A percentile compares a stretch with the other conserved stretches of the same genome.
Conservation (phyloP, 2,797 vertebrate species). For the Helostoma temminkii region DNA sequence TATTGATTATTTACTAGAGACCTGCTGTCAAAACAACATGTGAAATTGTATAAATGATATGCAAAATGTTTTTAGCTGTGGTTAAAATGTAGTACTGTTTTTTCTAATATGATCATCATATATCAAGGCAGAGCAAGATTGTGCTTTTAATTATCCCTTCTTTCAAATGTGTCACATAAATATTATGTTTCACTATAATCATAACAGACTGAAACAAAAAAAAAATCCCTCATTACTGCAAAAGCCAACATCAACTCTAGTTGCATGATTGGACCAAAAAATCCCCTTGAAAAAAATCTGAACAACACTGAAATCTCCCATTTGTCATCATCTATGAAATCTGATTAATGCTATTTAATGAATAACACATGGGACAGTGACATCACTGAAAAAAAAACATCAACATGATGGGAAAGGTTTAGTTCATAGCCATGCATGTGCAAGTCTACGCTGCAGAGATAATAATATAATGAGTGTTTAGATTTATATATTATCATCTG, state of each 20-base stretch:
- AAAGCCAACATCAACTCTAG: slow-evolving; percentile 47
- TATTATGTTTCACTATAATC: slow-evolving; percentile 41
- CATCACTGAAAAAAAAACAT: slow-evolving; percentile 6
- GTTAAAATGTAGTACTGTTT: slow-evolving; percentile 31
- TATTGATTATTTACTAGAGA: slow-evolving; percentile 8
- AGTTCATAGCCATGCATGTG: background rate
- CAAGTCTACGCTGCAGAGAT: background rate
- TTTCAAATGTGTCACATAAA: slow-evolving; percentile 38
- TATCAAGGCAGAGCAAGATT: slow-evolving; percentile 7
- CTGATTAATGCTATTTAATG: slow-evolving; percentile 30
- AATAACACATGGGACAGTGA: slow-evolving; percentile 4
- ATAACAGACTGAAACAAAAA: slow-evolving; percentile 1
- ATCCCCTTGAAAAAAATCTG: slow-evolving; percentile 18
- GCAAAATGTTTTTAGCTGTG: slow-evolving; percentile 6
- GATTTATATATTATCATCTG: background rate
- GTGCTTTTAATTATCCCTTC: slow-evolving; percentile 40
- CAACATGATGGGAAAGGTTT: background rate
- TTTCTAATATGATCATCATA: slow-evolving; percentile 22
- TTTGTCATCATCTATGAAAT: slow-evolving; percentile 22
- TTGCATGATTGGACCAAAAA: slow-evolving; percentile 25
- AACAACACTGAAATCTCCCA: slow-evolving; percentile 1
- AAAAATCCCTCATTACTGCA: background rate
- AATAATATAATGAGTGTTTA: background rate
- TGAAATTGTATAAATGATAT: slow-evolving; percentile 16
- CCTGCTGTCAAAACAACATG: slow-evolving; percentile 17